Conservation (phyloP, 2,888 invertebrate species). For the Netelia inedita region DNA sequence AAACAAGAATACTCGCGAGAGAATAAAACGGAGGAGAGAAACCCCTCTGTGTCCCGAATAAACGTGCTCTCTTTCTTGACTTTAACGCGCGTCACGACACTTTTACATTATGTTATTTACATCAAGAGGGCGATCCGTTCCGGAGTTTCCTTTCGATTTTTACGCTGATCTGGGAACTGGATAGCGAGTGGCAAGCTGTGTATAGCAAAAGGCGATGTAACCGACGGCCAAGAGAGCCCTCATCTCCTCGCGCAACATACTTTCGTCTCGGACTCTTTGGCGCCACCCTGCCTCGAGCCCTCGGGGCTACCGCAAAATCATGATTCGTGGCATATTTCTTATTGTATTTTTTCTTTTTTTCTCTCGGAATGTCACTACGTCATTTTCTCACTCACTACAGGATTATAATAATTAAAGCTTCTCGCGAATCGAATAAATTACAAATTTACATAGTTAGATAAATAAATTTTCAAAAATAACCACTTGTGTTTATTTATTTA, state of each 20-base stretch:
- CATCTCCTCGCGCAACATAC: constrained; percentile 48
- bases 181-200: constrained; percentile 40
- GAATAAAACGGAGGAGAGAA: background rate
- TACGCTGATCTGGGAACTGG: constrained; percentile 33
- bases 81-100: constrained; percentile 49
- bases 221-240: background rate
- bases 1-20: background rate
- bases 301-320: constrained; percentile 10
- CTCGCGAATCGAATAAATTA: constrained; percentile 2
- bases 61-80: constrained; percentile 48
- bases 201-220: constrained; percentile 8
- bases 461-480: no score
- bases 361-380: background rate
- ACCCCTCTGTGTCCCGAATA: constrained; percentile 33
- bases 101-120: constrained; percentile 54
- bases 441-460: background rate
- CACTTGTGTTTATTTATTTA: no score
- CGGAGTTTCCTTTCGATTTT: constrained; percentile 61
- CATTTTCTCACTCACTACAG: background rate
- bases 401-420: constrained; percentile 16
- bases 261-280: constrained; percentile 58
- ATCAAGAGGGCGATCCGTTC: constrained; percentile 27
- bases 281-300: constrained; percentile 52
- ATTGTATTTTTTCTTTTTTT: background rate
- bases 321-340: background rate